Evolutionary conservation across 2,797 vertebrate genomes (phyloP), one percentile per base, ranked within the genome.

Genomic region (Pterois miles): DNA sequence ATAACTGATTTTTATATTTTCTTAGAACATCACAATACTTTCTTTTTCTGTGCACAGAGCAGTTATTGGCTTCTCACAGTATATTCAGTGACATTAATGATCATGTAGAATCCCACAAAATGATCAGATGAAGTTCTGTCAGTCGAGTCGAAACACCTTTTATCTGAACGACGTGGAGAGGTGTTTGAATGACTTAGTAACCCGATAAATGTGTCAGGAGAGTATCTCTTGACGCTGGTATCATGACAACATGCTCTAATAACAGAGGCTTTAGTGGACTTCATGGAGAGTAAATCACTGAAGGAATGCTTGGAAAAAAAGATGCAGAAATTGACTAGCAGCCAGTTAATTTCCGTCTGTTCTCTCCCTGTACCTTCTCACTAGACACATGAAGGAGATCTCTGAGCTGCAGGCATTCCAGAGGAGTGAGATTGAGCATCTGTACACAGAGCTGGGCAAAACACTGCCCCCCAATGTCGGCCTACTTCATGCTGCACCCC

Each of bases 341-440:
- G 34, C 11, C 16, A 59, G 36, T 29, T 8, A 0, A 64, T 58
- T n/a, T 81, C 14, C 52, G 27, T 58, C 18, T 60, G 20, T 72
- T 83, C 18, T 84, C 38, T 52, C 8, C 8, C n/a, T 65, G 4
- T 65, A 10, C 68, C 57, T 71, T 80, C 60, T 81, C 60, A 29
- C 20, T 64, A 99, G 98, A 91, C 98, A 99, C 91, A 97, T 99
- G 96, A 98, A 97, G 77, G 98, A 99, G 94, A 98, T 99, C 82
- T 96, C 98, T 1, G 98, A 99, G 87, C 95, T 99, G 52, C 98
- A 99, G 91, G 96, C 96, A 1, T 97, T 98, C 88, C 98, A 99
- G 91, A 96, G 97, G 85, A 95, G 93, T 43, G 98, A 99, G 93
- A 97, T 99, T 6, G 97, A 99, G 91, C 91, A 91, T 20, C 90